phyloP scores from a whole-genome alignment of 2,113 vertebrate genomes.

The Oophaga pumilio region DNA sequence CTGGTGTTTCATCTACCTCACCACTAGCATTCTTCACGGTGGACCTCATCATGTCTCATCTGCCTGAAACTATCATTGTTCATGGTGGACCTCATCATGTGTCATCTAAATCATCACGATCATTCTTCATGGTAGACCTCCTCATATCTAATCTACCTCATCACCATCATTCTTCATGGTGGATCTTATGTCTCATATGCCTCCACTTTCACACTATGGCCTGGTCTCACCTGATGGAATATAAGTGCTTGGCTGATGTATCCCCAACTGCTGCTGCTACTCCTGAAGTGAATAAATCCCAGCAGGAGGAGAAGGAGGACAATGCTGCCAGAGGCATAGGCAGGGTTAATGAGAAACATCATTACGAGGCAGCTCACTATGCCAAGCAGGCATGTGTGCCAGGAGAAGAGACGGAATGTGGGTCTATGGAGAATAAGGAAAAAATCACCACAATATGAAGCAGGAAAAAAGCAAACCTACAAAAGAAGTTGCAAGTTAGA shows the following conservation, averaged over 20 bases:
- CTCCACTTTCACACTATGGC: not conserved
- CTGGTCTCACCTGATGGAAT: slow-evolving; percentile 78
- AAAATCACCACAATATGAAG: not conserved
- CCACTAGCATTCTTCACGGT: not conserved
- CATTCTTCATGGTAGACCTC: not conserved
- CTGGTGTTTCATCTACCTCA: not conserved
- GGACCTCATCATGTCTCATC: not conserved
- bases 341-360: slow-evolving; percentile 90
- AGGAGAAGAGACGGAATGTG: slow-evolving; percentile 87
- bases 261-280: slow-evolving; percentile 88
- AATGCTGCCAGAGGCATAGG: slow-evolving; percentile 82
- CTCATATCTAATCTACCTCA: not conserved
- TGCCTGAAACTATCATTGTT: not conserved
- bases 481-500: not conserved
- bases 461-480: not conserved
- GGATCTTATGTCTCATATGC: not conserved
- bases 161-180: not conserved
- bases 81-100: not conserved
- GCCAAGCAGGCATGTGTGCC: slow-evolving; percentile 87
- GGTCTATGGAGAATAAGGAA: slow-evolving; percentile 70
- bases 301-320: slow-evolving; percentile 80
- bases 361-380: slow-evolving; percentile 85
- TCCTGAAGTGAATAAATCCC: slow-evolving; percentile 82
- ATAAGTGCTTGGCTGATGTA: slow-evolving; percentile 90
- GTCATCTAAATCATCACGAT: not conserved